Conservation (phyloP, 2,113 vertebrate genomes). For the Azemiops feae region DNA sequence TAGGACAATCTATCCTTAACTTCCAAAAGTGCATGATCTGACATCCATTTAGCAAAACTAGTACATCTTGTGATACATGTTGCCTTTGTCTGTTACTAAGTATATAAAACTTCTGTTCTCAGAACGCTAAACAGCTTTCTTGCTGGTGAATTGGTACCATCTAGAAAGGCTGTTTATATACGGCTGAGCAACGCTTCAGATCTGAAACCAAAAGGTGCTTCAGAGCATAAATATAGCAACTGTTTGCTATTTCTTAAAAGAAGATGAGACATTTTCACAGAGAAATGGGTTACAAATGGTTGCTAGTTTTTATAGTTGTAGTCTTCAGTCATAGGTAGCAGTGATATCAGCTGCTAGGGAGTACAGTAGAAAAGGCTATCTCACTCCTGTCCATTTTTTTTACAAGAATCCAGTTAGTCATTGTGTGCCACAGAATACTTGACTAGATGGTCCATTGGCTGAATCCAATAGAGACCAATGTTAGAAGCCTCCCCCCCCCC, state of each 20-base stretch:
- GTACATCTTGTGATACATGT: background rate
- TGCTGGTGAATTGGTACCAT: background rate
- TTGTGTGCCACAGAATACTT: background rate
- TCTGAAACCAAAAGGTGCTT: background rate
- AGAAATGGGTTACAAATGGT: background rate
- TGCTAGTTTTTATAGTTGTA: background rate
- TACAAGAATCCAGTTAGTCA: background rate
- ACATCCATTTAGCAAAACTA: background rate
- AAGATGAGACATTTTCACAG: background rate
- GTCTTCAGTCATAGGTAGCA: background rate
- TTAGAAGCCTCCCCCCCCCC: background rate
- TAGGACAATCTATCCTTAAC: background rate
- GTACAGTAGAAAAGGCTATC: background rate
- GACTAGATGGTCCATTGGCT: background rate
- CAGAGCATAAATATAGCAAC: background rate
- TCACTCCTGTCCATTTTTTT: background rate
- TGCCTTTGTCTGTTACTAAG: background rate
- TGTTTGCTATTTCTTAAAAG: background rate
- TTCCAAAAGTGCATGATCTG: background rate
- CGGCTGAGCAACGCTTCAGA: background rate
- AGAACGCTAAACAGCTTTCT: background rate
- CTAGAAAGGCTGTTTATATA: background rate
- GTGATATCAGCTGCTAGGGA: background rate
- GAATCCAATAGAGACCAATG: background rate
- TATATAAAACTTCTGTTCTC: background rate